Conservation (phyloP, 1,140 invertebrate genomes). For the Hypothenemus hampei region DNA sequence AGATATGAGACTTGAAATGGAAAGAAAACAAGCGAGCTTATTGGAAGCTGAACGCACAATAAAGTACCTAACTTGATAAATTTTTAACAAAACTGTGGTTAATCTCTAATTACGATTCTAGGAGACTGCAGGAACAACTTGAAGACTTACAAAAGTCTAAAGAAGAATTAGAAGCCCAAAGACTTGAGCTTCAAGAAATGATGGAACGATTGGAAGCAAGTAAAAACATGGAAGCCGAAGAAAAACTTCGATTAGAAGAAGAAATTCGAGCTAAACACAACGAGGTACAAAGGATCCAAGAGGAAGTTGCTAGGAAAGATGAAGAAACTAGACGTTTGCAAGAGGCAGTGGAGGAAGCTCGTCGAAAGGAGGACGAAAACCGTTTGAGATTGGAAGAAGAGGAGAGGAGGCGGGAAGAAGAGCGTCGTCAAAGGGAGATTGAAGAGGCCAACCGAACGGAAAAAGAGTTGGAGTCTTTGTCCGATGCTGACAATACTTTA, state of each 20-base stretch:
- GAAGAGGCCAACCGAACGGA: conserved; percentile 19
- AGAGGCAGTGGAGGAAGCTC: conserved; percentile 57
- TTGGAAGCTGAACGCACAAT: conserved; percentile 91
- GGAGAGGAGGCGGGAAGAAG: conserved; percentile 29
- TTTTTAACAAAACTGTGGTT: background rate
- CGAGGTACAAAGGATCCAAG: conserved; percentile 81
- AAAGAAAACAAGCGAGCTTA: conserved; percentile 72
- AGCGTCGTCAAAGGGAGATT: conserved; percentile 24
- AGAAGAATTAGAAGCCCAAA: conserved; percentile 86
- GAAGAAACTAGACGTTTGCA: conserved; percentile 81
- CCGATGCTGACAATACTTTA: conserved; percentile 36
- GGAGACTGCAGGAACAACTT: conserved; percentile 88
- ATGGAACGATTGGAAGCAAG: conserved; percentile 83
- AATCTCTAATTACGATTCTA: conserved; percentile 29
- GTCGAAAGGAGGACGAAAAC: conserved; percentile 26
- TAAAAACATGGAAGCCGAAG: conserved; percentile 84
- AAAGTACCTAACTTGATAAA: conserved; percentile 12
- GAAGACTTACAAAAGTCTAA: conserved; percentile 87
- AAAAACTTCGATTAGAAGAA: conserved; percentile 81
- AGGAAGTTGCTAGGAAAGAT: conserved; percentile 83
- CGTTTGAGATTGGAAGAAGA: conserved; percentile 26
- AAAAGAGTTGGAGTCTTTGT: conserved; percentile 37
- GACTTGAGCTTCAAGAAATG: conserved; percentile 81
- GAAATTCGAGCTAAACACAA: conserved; percentile 83
- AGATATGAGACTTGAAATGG: conserved; percentile 81